Conservation (phyloP, 2,888 invertebrate genomes). For the Cataglyphis cursor region DNA sequence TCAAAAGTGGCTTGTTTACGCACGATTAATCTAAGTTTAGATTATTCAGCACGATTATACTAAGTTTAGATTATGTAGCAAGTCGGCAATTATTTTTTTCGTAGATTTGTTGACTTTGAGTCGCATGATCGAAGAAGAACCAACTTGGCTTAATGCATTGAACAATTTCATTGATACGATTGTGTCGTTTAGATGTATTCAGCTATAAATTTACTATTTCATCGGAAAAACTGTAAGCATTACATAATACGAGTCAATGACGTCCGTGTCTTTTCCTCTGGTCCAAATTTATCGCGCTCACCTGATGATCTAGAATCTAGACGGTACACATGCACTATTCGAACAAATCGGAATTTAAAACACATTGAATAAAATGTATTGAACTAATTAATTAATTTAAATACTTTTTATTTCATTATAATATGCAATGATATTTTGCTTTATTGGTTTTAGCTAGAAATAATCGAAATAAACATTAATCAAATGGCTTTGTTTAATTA, state of each 20-base stretch:
- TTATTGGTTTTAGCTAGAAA: neutral
- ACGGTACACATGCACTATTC: neutral
- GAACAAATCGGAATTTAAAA: slow-evolving; percentile 5
- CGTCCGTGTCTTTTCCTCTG: neutral
- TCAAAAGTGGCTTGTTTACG: slow-evolving; percentile 21
- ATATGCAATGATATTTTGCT: slow-evolving; percentile 2
- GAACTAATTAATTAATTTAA: neutral
- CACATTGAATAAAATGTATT: neutral
- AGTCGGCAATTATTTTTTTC: slow-evolving; percentile 53
- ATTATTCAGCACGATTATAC: slow-evolving; percentile 43
- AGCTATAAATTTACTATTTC: neutral
- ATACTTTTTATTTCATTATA: neutral
- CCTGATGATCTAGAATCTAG: neutral
- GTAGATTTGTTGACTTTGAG: slow-evolving; percentile 12
- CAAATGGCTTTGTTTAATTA: slow-evolving; percentile 8
- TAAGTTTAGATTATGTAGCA: slow-evolving; percentile 45
- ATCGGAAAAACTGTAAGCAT: neutral
- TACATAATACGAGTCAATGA: slow-evolving; percentile 9
- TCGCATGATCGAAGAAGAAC: neutral
- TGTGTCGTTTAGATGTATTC: neutral
- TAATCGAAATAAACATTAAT: neutral
- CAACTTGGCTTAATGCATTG: neutral
- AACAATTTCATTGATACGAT: slow-evolving; percentile 3
- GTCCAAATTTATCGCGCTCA: slow-evolving; percentile 10
- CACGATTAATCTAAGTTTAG: slow-evolving; percentile 53